Base-by-base conservation (phyloP, 2,888 invertebrate species). In the Clepsis dumicolana region DNA sequence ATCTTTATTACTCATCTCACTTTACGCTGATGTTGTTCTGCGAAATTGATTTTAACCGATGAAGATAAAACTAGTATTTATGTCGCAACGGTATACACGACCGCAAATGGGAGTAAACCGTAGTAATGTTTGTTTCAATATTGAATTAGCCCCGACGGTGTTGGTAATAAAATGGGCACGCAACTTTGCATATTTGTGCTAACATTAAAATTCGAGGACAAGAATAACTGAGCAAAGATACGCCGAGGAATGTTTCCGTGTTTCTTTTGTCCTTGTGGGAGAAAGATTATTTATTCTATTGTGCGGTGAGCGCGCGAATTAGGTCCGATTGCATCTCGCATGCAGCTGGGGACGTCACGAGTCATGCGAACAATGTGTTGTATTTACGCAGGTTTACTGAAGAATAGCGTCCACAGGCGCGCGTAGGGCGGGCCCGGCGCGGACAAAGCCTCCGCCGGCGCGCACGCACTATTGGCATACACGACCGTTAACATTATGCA, bases 1-100 rank as follows among this genome's bases (percentile, higher is more conserved):
- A 90, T 90, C 89, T 90, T 87, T 88, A 90, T 83, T 86, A 84
- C 80, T 82, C 80, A 87, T 86, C 86, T 82, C 76, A 80, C 80
- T 85, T 82, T 83, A 85, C 81, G 86, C 79, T 80, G 83, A 88
- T 88, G 87, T 85, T 85, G 81, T 87, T 78, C 74, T 77, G 83
- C 81, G 75, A 85, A 88, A 89, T 91, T 87, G 88, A 90, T 88
- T 89, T 85, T 77, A 80, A 82, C 82, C 80, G 77, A 80, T 78
- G 83, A 80, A 84, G 87, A 90, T 91, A 86, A 88, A 57, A 84
- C 82, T 84, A 70, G 71, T 73, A 69, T 89, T 88, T 86, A 89
- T 87, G 85, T 83, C 75, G 77, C 81, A 91, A 89, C 90, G 90
- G 90, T 87, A 88, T 77, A 84, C 70, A 65, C 21, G 18, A 70